Conservation (phyloP, 2,113 vertebrate genomes). For the Echinops telfairi region DNA sequence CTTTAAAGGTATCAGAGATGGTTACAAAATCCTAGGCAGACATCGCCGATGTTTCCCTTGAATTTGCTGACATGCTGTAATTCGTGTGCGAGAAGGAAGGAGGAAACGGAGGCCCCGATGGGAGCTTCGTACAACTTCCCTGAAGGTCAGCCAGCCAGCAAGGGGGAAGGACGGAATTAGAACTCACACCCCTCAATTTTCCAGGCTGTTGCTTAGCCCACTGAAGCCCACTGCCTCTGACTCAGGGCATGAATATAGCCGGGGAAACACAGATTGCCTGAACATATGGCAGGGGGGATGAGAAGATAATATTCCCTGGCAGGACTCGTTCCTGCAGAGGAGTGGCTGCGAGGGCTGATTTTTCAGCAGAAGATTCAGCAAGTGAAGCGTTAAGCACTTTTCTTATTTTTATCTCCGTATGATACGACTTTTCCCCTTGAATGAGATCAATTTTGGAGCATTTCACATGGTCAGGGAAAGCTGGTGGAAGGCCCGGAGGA, state of each 20-base stretch:
- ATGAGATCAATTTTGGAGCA: slow-evolving; percentile 72
- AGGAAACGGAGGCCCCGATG: slow-evolving; percentile 10
- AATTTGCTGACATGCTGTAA: slow-evolving; percentile 43
- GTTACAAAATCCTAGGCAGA: background rate
- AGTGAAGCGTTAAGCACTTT: slow-evolving; percentile 80
- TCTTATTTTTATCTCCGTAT: slow-evolving; percentile 82
- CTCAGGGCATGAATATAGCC: slow-evolving; percentile 79
- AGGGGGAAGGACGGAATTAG: slow-evolving; percentile 70
- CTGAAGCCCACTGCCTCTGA: slow-evolving; percentile 78
- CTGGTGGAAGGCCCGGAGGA: background rate
- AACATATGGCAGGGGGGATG: slow-evolving; percentile 85
- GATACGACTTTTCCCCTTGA: slow-evolving; percentile 79
- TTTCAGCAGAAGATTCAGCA: slow-evolving; percentile 52
- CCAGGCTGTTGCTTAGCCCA: slow-evolving; percentile 78
- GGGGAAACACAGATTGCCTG: slow-evolving; percentile 85
- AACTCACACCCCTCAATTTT: slow-evolving; percentile 82
- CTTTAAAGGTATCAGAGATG: slow-evolving; percentile 28
- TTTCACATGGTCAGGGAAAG: slow-evolving; percentile 68
- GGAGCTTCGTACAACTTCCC: background rate
- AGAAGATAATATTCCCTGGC: slow-evolving; percentile 83
- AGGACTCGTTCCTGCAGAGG: slow-evolving; percentile 75
- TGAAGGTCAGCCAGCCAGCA: slow-evolving; percentile 74
- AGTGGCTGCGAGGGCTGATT: slow-evolving; percentile 68
- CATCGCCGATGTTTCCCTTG: background rate
- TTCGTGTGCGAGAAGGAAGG: background rate